A percentile compares a stretch with the other conserved stretches of the same genome.
phyloP scores from a whole-genome alignment of 1,140 invertebrate species.

The Pogonomyrmex barbatus region DNA sequence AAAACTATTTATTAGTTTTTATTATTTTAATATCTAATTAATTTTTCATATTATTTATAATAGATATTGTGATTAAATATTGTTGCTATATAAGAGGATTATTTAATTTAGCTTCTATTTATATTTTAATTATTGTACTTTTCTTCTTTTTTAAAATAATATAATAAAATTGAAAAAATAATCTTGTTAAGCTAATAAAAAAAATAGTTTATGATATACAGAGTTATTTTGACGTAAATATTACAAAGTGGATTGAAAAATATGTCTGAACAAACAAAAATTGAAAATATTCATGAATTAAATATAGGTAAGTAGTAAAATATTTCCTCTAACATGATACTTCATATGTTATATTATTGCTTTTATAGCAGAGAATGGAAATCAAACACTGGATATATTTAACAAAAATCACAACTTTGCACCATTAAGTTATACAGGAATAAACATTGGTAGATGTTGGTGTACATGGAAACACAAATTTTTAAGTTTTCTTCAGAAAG shows the following conservation, averaged over 20 bases:
- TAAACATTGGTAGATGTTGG: constrained; percentile 4
- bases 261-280: neutral
- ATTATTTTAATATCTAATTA: too few relatives aligned
- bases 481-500: constrained; percentile 31
- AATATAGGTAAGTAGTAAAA: constrained; percentile 31
- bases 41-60: too few relatives aligned
- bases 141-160: neutral
- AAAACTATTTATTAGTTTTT: neutral
- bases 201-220: neutral
- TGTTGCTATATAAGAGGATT: neutral
- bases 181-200: neutral
- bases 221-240: neutral
- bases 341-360: neutral
- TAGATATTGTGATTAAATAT: neutral
- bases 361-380: neutral
- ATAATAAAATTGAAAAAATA: neutral
- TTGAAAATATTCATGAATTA: neutral
- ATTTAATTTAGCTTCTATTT: too few relatives aligned
- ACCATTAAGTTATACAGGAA: neutral
- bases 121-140: neutral
- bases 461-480: constrained; percentile 4
- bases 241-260: neutral
- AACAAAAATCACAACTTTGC: constrained; percentile 3
- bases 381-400: neutral
- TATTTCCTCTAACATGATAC: neutral